Evolutionary conservation across 2,113 vertebrate genomes (phyloP), one percentile per base, ranked within the genome.

Genomic region (Cygnus buccinator): DNA sequence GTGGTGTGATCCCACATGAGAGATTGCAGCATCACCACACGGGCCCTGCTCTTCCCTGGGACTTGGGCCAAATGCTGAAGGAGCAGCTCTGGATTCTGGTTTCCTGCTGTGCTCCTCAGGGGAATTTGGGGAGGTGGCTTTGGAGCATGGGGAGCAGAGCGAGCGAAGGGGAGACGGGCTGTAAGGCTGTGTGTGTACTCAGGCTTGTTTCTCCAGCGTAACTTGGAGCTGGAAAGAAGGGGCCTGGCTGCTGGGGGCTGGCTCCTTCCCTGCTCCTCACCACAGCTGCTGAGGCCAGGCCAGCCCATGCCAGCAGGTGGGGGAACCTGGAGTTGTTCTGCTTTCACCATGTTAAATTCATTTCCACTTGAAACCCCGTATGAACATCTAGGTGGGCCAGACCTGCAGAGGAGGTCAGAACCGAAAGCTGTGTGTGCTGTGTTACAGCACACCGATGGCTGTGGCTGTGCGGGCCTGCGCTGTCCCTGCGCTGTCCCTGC

Each of bases 41-140:
- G 67, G 23, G 81, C 62, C 80, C 94, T 86, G 94, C 82, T 79
- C 80, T 62, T 76, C 54, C 35, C 96, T 80, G 23, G 59, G 72
- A 83, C 94, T 22, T 71, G 71, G 44, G 48, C 80, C 19, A 31
- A 25, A 41, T 16, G 57, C 85, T 16, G 28, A 41, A 58, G 95
- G 70, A 59, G 46, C 39, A 21, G 87, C 84, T 88, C 92, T 57
- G 74, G 80, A 66, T 89, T 93, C 91, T 84, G 48, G 46, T 82
- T 92, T 84, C 79, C 70, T 59, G n/a, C 19, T 0, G 0, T 17
- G 13, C 22, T 84, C 57, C 67, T 55, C 50, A 18, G 11, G 22
- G 68, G 55, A 65, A 14, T 66, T 46, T 1, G 0, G 25, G 73
- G 84, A 67, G 63, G 22, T 82, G 90, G 39, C 92, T 13, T 25